A percentile compares a stretch with the other conserved stretches of the same genome.
Conservation (phyloP, 2,888 invertebrate species). For the Drosophila diplacantha region DNA sequence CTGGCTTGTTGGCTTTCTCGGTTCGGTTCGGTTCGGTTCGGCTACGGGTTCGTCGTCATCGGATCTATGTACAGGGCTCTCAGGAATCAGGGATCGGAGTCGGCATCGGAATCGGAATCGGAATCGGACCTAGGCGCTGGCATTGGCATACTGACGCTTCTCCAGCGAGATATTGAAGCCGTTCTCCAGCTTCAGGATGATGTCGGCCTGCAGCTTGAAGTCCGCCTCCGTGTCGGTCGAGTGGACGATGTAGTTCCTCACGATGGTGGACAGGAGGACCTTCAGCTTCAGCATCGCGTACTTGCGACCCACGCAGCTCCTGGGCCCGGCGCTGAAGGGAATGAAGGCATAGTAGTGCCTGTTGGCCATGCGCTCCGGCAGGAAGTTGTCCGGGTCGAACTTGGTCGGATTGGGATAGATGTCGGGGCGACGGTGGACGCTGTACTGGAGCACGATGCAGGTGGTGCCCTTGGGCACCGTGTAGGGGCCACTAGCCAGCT, state of each 20-base stretch:
- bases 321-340: slow-evolving; percentile 89
- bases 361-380: slow-evolving; percentile 85
- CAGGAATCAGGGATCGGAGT: neutral
- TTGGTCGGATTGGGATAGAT: slow-evolving; percentile 84
- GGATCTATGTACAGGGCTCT: slow-evolving; percentile 19
- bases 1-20: slow-evolving; percentile 37
- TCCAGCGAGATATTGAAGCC: slow-evolving; percentile 85
- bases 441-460: slow-evolving; percentile 83
- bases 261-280: slow-evolving; percentile 84
- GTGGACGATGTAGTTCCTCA: slow-evolving; percentile 83
- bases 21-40: neutral
- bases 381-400: slow-evolving; percentile 88
- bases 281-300: slow-evolving; percentile 89
- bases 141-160: slow-evolving; percentile 78
- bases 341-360: slow-evolving; percentile 89
- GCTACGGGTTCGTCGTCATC: neutral
- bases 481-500: slow-evolving; percentile 81
- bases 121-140: slow-evolving; percentile 46
- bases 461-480: slow-evolving; percentile 85
- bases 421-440: slow-evolving; percentile 83
- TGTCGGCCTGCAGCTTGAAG: slow-evolving; percentile 84
- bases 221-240: slow-evolving; percentile 83
- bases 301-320: slow-evolving; percentile 89
- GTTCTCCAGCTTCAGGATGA: slow-evolving; percentile 85
- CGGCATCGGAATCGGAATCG: neutral